Percentiles rank a stretch among this genome's conserved stretches.
Conservation (phyloP, 2,113 vertebrate species). For the Rhinichthys klamathensis region DNA sequence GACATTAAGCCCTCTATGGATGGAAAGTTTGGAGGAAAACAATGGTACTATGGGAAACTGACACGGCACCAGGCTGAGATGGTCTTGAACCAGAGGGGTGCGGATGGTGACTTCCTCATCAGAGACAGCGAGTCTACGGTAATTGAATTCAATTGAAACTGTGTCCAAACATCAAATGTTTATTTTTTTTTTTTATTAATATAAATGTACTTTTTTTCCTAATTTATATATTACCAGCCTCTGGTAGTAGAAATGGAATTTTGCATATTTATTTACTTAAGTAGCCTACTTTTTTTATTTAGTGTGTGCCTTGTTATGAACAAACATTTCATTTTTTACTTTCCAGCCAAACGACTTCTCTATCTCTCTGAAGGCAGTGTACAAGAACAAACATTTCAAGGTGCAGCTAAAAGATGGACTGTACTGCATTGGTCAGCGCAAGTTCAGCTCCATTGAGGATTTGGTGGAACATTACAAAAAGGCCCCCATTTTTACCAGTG, state of each 20-base stretch:
- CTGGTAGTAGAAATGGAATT: neutral
- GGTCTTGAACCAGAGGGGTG: constrained; percentile 87
- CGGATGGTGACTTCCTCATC: constrained; percentile 90
- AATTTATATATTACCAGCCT: neutral
- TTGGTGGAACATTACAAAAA: constrained; percentile 95
- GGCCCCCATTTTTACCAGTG: constrained; percentile 91
- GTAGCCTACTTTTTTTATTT: neutral
- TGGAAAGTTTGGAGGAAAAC: constrained; percentile 86
- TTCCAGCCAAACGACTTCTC: constrained; percentile 89
- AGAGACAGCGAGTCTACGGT: constrained; percentile 92
- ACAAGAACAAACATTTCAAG: constrained; percentile 95
- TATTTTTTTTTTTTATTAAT: too few relatives aligned
- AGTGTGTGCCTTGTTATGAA: neutral
- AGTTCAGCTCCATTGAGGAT: constrained; percentile 91
- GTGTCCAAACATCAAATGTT: neutral
- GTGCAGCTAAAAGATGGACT: constrained; percentile 88
- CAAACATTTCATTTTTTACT: constrained; percentile 26
- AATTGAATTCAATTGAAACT: constrained; percentile 61
- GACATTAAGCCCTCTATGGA: constrained; percentile 84
- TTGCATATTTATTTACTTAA: too few relatives aligned
- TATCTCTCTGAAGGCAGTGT: constrained; percentile 89
- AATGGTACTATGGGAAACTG: constrained; percentile 91
- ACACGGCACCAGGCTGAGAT: constrained; percentile 91
- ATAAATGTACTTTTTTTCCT: too few relatives aligned
- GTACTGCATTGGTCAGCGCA: constrained; percentile 92